Conservation (phyloP, 2,888 invertebrate genomes). For the Cyaniris semiargus region DNA sequence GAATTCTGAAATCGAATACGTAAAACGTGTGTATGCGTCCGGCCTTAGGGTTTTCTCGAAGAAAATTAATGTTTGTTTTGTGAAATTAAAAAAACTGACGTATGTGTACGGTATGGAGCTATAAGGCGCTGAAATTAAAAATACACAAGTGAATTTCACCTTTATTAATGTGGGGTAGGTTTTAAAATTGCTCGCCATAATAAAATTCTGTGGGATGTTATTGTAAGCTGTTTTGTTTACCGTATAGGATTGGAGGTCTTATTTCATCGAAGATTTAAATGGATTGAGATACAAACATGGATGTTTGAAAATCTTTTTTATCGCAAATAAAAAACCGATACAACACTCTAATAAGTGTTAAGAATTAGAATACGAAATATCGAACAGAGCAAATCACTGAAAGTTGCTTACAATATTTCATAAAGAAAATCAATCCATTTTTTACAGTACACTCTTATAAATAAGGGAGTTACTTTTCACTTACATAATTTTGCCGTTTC, state of each 20-base stretch:
- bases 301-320: background rate
- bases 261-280: conserved; percentile 1
- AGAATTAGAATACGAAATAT: too few species aligned
- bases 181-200: background rate
- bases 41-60: conserved; percentile 46
- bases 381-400: too few species aligned
- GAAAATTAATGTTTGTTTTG: conserved; percentile 72
- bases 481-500: too few species aligned
- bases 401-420: too few species aligned
- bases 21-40: too few species aligned
- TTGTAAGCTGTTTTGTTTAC: conserved; percentile 12
- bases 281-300: background rate
- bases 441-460: too few species aligned
- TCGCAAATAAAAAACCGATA: background rate
- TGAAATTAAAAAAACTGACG: conserved; percentile 62
- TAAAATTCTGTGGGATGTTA: background rate
- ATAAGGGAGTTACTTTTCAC: too few species aligned
- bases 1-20: too few species aligned
- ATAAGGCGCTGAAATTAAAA: conserved; percentile 22
- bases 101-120: conserved; percentile 45
- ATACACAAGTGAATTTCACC: conserved; percentile 24
- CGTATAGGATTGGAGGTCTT: conserved; percentile 1
- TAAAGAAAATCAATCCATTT: too few species aligned
- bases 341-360: too few species aligned
- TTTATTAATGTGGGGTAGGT: background rate